Evolutionary conservation across 2,113 vertebrate species (phyloP), one percentile per base, ranked within the genome.

Genomic region (Megaceryle maxima): DNA sequence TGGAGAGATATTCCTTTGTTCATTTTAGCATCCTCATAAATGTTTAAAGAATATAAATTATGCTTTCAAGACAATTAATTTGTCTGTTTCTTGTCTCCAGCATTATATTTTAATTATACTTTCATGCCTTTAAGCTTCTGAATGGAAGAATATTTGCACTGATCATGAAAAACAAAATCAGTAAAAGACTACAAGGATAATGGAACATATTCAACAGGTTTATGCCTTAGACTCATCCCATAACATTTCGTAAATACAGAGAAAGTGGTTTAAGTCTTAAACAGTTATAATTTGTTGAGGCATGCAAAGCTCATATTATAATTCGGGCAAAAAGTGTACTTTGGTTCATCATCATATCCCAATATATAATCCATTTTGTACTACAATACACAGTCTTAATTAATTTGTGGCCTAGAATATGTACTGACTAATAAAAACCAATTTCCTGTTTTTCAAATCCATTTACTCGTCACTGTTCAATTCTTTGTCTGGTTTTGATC

Each of bases 31-130:
- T 95, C 55, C 48, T 90, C 83, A 97, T 97, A 91, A 96, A 97
- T 95, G 89, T 95, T 97, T 97, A 96, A 97, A 93, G 93, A 95
- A 94, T 96, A 97, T 95, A 96, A 96, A 97, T 96, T 95, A 95
- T 48, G 37, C 70, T 96, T 94, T 86, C 31, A 91, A 95, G 63
- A 7, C 90, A 97, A 97, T 97, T 96, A 96, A 95, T 97, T 97
- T 96, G 59, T 92, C 96, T 95, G 79, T 87, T 97, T 96, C 92
- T 95, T 83, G 92, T 97, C 92, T 96, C 79, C 35, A 87, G 48
- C 92, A 83, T 93, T 91, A 56, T 93, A 66, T 93, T 97, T 97
- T 97, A 96, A 97, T 95, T 95, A 85, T 57, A 93, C 56, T 92
- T 93, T 90, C 63, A 73, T 88, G 63, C 28, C 35, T 94, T 9